Conservation (phyloP, 2,888 invertebrate species). For the Homarus gammarus region DNA sequence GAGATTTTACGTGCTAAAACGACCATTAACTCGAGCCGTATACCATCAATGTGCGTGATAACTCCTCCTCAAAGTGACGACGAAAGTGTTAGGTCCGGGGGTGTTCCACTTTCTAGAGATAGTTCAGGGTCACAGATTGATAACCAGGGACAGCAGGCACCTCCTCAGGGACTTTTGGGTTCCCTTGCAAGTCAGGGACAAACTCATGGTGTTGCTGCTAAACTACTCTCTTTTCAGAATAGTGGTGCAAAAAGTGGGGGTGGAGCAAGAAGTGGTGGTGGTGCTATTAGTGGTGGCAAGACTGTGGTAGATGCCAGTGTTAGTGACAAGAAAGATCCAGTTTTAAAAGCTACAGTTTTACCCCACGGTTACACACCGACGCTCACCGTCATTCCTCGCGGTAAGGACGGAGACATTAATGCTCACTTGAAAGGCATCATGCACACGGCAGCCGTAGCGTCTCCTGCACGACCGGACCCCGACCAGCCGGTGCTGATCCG, state of each 20-base stretch:
- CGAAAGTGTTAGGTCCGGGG: constrained; percentile 82
- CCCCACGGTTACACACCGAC: constrained; percentile 68
- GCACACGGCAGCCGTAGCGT: constrained; percentile 63
- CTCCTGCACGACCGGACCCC: constrained; percentile 58
- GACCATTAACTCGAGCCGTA: constrained; percentile 90
- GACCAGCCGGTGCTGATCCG: constrained; percentile 63
- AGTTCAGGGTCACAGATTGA: constrained; percentile 67
- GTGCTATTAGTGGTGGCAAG: constrained; percentile 61
- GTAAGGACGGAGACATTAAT: constrained; percentile 68
- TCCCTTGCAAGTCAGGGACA: constrained; percentile 63
- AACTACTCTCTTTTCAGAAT: constrained; percentile 61
- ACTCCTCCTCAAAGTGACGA: constrained; percentile 93
- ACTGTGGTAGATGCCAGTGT: constrained; percentile 47
- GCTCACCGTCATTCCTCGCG: constrained; percentile 67
- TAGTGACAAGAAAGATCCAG: constrained; percentile 61
- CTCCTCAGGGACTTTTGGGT: constrained; percentile 53
- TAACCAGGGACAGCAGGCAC: constrained; percentile 58
- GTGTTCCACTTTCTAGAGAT: constrained; percentile 66
- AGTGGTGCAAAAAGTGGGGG: constrained; percentile 69
- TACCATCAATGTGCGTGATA: constrained; percentile 95
- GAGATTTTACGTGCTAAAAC: constrained; percentile 92
- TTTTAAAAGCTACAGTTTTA: constrained; percentile 37
- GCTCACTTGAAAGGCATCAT: constrained; percentile 71
- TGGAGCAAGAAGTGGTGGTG: constrained; percentile 61
- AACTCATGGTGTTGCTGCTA: constrained; percentile 59